These are phyloP conservation scores for Corynorhinus townsendii DNA, from an alignment of 2,113 vertebrate species.

Conservation along the genomic window DNA sequence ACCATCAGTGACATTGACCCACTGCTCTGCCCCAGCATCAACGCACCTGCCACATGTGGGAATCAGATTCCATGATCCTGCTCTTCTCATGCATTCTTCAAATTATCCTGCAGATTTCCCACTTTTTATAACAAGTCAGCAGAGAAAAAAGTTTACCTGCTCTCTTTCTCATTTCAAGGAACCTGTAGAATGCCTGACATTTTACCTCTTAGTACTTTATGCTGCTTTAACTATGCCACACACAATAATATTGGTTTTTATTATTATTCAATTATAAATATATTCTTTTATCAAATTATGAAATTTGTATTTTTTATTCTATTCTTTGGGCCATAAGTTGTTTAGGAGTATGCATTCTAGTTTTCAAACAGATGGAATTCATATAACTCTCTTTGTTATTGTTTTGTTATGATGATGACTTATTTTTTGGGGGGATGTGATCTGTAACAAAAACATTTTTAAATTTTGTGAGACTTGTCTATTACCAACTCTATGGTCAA, in stretches of 20 bases:
- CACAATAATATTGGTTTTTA: not conserved
- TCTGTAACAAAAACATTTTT: not conserved
- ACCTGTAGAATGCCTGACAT: rapidly evolving
- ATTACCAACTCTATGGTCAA: not conserved
- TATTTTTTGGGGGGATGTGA: not conserved
- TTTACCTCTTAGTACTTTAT: not conserved
- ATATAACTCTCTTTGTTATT: not conserved
- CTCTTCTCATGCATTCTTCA: not conserved
- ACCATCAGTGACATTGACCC: not conserved
- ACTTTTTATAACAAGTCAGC: not conserved
- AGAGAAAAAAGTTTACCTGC: not conserved
- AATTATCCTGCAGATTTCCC: not conserved
- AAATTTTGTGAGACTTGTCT: not conserved
- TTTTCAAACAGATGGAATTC: not conserved
- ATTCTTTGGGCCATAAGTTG: not conserved
- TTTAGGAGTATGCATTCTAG: not conserved
- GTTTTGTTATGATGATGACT: not conserved
- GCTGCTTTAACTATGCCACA: not conserved
- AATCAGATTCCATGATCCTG: not conserved
- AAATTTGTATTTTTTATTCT: not conserved
- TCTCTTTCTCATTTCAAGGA: not conserved
- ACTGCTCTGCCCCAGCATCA: not conserved
- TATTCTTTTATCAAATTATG: not conserved
- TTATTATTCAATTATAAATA: not conserved
- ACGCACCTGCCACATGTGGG: not conserved